Base-by-base conservation (phyloP, 2,888 invertebrate genomes). In the Caradrina kadenii region DNA sequence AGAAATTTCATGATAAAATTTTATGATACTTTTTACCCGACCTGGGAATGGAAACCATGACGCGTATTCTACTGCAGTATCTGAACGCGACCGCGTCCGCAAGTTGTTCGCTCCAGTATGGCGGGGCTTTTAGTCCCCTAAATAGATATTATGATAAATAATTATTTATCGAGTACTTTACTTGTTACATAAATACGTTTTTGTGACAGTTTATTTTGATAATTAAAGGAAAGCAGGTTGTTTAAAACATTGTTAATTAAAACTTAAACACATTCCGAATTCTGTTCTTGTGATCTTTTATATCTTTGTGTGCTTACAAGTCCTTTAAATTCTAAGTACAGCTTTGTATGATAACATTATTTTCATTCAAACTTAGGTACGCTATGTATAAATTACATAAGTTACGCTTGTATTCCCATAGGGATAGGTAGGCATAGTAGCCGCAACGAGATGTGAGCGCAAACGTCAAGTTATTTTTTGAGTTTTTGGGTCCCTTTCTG, bases 161-260 rank as follows among this genome's bases (percentile, higher is more conserved):
- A 64, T 59, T 54, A 50, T 39, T 45, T 31, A 60, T 56, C 21
- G 67, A 68, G 17, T 31, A 21, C 17, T 19, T 19, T 45, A 73
- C 67, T 63, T 52, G n/a, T 17, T 11, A 22, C 7, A n/a, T 4
- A 6, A 45, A 54, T 54, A 70, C 42, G 21, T 69, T 61, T 52
- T 61, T 52, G 11, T 31, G 50, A 69, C 77, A 61, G 15, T 26
- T 11, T 21, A 55, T 50, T 68, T 50, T 22, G 42, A 42, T 75
- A 52, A n/a, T 22, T 15, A 26, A 55, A 55, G 21, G 42, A 7
- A 48, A 19, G 3, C 0, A 55, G 10, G 4, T 42, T 62, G 48
- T 53, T 53, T 48, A 17, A 26, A 63, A 75, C 73, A 73, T 50
- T 56, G 26, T 61, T 66, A 45, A 66, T 76, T 79, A 48, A 62